Conservation (phyloP, 2,113 vertebrate species). For the Poeciliopsis turrubarensis region DNA sequence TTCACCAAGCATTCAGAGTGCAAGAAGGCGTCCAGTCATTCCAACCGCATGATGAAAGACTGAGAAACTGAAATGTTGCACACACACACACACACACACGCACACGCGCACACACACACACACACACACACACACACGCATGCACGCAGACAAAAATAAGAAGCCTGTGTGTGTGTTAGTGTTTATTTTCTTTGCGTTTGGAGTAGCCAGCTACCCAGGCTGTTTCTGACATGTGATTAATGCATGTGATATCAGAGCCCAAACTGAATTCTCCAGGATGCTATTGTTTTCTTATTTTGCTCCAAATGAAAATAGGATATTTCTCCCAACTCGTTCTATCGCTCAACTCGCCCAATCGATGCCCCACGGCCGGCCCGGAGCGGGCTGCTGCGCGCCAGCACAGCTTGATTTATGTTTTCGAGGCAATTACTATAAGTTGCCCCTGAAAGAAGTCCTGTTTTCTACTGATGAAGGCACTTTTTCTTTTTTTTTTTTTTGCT, state of each 20-base stretch:
- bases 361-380: conserved; percentile 13
- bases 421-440: conserved; percentile 64
- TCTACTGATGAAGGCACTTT: conserved; percentile 67
- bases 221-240: conserved; percentile 65
- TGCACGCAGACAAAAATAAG: no score
- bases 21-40: conserved; percentile 59
- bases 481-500: conserved; percentile 29
- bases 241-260: conserved; percentile 54
- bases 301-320: conserved; percentile 67
- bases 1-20: conserved; percentile 50
- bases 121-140: no score
- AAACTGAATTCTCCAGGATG: conserved; percentile 49
- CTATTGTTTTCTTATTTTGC: conserved; percentile 60
- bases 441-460: conserved; percentile 55
- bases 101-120: neutral
- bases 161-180: neutral
- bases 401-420: conserved; percentile 63
- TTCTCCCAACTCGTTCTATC: conserved; percentile 55
- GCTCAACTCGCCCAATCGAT: conserved; percentile 56
- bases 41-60: conserved; percentile 72
- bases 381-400: conserved; percentile 22
- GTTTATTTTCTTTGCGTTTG: conserved; percentile 15
- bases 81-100: neutral
- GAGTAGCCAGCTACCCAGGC: conserved; percentile 38
- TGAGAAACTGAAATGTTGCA: conserved; percentile 55